Evolutionary conservation across 2,113 vertebrate species (phyloP).

Genomic region (Holacanthus passer): DNA sequence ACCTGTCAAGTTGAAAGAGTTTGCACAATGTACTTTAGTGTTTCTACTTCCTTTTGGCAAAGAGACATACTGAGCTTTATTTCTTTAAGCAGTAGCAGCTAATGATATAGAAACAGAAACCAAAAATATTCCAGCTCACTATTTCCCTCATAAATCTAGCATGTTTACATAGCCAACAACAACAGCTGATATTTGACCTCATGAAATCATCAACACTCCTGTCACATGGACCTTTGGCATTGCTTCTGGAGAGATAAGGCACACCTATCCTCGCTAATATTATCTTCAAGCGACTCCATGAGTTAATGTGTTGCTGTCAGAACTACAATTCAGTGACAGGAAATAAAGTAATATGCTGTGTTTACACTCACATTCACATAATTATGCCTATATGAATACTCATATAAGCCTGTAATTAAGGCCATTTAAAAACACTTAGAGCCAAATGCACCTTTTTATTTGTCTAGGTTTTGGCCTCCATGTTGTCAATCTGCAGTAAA

Average conservation of each 20-base stretch:
- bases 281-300: constrained; percentile 26
- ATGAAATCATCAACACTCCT: constrained; percentile 36
- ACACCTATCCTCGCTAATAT: constrained; percentile 23
- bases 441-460: neutral
- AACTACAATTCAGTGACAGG: neutral
- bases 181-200: constrained; percentile 50
- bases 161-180: constrained; percentile 15
- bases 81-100: neutral
- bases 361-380: neutral
- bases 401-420: neutral
- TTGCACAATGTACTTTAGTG: neutral
- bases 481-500: neutral
- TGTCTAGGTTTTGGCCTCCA: neutral
- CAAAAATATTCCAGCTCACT: neutral
- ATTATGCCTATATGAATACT: neutral
- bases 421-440: neutral
- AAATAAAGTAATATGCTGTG: neutral
- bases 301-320: constrained; percentile 14
- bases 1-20: constrained; percentile 40
- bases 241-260: constrained; percentile 64
- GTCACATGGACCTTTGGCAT: constrained; percentile 77
- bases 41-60: neutral
- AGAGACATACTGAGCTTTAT: neutral
- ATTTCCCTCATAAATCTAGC: neutral
- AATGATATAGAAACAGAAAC: too few relatives aligned